A percentile compares a stretch with the other conserved stretches of the same genome.
These are phyloP conservation scores for Meliscaeva auricollis DNA, from an alignment of 2,888 invertebrate genomes.

Conservation along the genomic window DNA sequence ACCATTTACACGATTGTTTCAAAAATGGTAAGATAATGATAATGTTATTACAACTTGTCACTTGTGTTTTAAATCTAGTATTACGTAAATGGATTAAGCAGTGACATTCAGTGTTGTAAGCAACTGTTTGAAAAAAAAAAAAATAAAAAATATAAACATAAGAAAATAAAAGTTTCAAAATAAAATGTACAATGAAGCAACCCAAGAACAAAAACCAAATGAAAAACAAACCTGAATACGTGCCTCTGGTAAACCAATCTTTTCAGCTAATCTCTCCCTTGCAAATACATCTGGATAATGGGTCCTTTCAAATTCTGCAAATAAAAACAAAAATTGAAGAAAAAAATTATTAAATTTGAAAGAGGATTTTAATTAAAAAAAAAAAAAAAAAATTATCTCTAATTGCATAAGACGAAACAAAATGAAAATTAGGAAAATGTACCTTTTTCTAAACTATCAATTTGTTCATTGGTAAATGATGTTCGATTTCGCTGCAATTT, in stretches of 20 bases:
- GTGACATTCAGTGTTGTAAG: too few relatives aligned
- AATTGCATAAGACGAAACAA: background rate
- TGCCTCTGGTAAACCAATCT: constrained; percentile 99
- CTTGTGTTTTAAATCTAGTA: too few relatives aligned
- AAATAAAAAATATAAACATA: constrained; percentile 10
- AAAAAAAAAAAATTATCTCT: background rate
- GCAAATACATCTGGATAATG: constrained; percentile 99
- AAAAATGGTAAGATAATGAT: too few relatives aligned
- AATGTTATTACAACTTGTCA: too few relatives aligned
- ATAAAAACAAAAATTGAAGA: background rate
- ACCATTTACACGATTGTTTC: too few relatives aligned
- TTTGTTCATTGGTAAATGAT: constrained; percentile 99
- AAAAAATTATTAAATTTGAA: constrained; percentile 61
- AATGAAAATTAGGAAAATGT: constrained; percentile 73
- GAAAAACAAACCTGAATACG: constrained; percentile 96
- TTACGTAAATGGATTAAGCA: too few relatives aligned
- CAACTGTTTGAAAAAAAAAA: background rate
- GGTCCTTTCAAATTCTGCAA: constrained; percentile 96
- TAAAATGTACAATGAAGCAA: constrained; percentile 67
- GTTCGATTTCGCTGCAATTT: constrained; percentile 99
- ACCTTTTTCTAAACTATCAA: constrained; percentile 99
- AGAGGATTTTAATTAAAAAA: background rate
- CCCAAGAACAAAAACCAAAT: constrained; percentile 84
- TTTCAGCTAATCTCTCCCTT: constrained; percentile 96
- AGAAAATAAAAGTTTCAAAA: background rate